These are phyloP conservation scores for Itoplectis maculator DNA, from an alignment of 2,888 invertebrate genomes.

Conservation along the genomic window DNA sequence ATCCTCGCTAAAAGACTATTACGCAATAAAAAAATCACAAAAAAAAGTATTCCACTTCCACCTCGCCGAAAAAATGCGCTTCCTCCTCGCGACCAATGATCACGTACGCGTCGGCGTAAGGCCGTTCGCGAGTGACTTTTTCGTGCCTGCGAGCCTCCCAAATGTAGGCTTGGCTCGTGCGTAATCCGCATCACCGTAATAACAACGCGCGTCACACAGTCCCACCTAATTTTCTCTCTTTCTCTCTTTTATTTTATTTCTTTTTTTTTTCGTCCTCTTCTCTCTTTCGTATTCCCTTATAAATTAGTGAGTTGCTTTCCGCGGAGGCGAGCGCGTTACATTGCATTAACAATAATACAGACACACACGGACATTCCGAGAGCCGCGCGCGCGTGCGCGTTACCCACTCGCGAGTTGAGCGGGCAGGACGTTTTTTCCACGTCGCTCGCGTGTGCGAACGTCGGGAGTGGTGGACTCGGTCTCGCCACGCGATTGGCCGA, in stretches of 20 bases:
- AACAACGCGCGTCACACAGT: constrained; percentile 14
- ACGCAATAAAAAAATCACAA: not conserved
- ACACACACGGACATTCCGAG: too few species aligned
- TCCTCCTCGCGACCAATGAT: not conserved
- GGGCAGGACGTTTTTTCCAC: constrained; percentile 37
- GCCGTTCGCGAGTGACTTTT: constrained; percentile 20
- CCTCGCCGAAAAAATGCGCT: not conserved
- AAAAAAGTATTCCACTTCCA: not conserved
- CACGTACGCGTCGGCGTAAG: constrained; percentile 11
- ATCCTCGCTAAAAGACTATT: too few species aligned
- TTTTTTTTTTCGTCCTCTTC: too few species aligned
- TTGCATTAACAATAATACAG: constrained; percentile 33
- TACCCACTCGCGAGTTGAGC: constrained; percentile 8
- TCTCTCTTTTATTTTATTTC: not conserved
- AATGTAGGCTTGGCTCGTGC: constrained; percentile 22
- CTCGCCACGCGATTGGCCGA: constrained; percentile 64
- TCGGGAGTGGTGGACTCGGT: constrained; percentile 67
- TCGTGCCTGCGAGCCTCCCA: constrained; percentile 5
- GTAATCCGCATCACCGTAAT: constrained; percentile 34
- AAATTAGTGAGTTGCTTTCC: constrained; percentile 48
- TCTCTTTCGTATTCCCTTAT: not conserved
- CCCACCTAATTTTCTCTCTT: constrained; percentile 13
- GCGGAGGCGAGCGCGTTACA: constrained; percentile 41
- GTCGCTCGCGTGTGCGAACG: constrained; percentile 62
- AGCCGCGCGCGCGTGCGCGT: too few species aligned